Conservation (phyloP, 2,113 vertebrate species). For the Monopterus albus region DNA sequence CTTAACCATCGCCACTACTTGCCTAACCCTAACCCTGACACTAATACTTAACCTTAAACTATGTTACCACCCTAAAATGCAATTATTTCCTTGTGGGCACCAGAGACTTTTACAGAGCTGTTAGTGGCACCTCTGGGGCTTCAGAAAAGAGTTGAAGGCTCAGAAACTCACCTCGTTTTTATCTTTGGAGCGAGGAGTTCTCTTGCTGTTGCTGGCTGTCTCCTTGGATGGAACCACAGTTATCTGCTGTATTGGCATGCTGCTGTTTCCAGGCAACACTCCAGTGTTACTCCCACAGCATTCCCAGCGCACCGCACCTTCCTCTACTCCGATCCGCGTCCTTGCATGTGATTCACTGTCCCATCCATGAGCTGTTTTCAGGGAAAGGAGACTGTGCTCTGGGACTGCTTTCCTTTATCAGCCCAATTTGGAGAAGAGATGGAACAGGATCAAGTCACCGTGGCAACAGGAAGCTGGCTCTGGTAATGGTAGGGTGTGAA, state of each 20-base stretch:
- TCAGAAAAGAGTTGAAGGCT: neutral
- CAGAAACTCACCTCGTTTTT: slow-evolving; percentile 89
- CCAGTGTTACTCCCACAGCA: slow-evolving; percentile 55
- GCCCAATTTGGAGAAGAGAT: slow-evolving; percentile 35
- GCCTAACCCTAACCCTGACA: too few relatives aligned
- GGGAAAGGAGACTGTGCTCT: neutral
- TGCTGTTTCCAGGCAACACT: slow-evolving; percentile 74
- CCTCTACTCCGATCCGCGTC: slow-evolving; percentile 21
- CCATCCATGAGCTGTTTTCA: slow-evolving; percentile 7
- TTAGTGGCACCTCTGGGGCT: neutral
- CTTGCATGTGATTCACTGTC: neutral
- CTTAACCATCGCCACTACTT: too few relatives aligned
- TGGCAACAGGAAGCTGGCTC: slow-evolving; percentile 69
- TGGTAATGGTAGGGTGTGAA: slow-evolving; percentile 63
- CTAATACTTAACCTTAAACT: too few relatives aligned
- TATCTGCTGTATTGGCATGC: slow-evolving; percentile 93
- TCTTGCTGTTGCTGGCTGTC: slow-evolving; percentile 85
- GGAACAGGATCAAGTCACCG: slow-evolving; percentile 69
- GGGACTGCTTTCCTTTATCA: slow-evolving; percentile 10
- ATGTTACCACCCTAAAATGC: too few relatives aligned
- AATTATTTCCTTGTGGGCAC: too few relatives aligned
- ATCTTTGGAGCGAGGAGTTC: slow-evolving; percentile 87
- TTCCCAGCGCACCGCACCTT: slow-evolving; percentile 34
- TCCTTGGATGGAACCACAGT: slow-evolving; percentile 90
- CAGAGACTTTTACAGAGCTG: too few relatives aligned